Evolutionary conservation across 2,113 vertebrate species (phyloP).

Genomic region (Cettia cetti): DNA sequence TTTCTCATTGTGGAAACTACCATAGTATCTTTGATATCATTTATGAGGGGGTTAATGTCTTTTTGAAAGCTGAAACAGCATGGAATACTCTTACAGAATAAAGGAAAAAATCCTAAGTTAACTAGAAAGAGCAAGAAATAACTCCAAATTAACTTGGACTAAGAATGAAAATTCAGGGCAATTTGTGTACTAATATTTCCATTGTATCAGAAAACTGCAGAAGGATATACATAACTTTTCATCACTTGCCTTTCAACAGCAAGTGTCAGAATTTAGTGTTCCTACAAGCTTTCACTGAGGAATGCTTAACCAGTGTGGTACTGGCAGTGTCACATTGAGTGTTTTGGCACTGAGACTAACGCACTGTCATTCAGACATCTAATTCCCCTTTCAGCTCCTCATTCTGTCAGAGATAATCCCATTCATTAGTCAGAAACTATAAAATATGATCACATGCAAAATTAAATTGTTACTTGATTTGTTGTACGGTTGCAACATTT

Average conservation of each 20-base stretch:
- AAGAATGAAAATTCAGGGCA: background rate
- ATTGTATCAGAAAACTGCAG: background rate
- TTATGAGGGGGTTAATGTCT: background rate
- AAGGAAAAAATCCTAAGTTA: background rate
- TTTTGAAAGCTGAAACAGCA: background rate
- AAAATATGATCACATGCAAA: background rate
- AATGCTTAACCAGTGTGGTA: background rate
- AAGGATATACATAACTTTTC: background rate
- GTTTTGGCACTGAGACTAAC: background rate
- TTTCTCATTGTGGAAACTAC: background rate
- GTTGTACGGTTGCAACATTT: background rate
- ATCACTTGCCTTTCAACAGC: background rate
- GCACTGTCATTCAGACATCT: background rate
- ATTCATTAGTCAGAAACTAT: background rate
- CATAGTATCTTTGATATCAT: background rate
- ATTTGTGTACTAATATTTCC: background rate
- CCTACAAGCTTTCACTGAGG: background rate
- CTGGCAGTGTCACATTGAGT: background rate
- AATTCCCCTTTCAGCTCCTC: background rate
- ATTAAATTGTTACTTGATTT: background rate
- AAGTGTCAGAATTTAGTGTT: background rate
- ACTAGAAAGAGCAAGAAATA: background rate
- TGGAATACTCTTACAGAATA: background rate
- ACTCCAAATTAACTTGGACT: background rate
- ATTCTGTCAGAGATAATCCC: background rate